Conservation (phyloP, 2,113 vertebrate species). For the Ptyas mucosa region DNA sequence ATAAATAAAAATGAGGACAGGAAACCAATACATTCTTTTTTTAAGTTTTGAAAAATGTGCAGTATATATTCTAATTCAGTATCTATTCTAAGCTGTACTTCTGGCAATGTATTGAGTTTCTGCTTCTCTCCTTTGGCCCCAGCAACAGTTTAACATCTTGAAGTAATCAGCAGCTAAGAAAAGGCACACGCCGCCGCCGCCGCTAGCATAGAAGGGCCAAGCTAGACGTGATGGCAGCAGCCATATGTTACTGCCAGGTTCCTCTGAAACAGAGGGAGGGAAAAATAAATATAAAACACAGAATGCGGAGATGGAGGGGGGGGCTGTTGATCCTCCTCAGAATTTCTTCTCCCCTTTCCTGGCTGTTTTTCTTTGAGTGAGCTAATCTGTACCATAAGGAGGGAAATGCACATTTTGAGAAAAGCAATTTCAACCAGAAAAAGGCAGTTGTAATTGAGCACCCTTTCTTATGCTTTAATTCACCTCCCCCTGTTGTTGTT, state of each 20-base stretch:
- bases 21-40: slow-evolving; percentile 17
- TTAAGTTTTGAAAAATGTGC: slow-evolving; percentile 27
- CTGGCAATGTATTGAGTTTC: slow-evolving; percentile 40
- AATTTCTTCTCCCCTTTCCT: neutral
- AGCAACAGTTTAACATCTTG: slow-evolving; percentile 51
- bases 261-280: neutral
- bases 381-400: neutral
- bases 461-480: neutral
- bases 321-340: neutral
- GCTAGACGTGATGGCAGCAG: neutral
- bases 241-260: neutral
- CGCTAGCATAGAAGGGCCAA: neutral
- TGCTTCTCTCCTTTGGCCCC: neutral
- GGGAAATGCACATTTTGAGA: neutral
- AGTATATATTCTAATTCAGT: slow-evolving; percentile 12
- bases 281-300: neutral
- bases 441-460: neutral
- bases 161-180: slow-evolving; percentile 49
- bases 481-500: neutral
- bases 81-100: neutral
- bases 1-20: neutral
- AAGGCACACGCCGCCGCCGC: neutral
- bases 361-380: neutral
- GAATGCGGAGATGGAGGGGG: neutral
- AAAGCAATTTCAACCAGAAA: neutral